Percentiles rank a stretch among this genome's conserved stretches.
phyloP scores from a whole-genome alignment of 2,888 invertebrate genomes.

The Platerodrilus igneus region DNA sequence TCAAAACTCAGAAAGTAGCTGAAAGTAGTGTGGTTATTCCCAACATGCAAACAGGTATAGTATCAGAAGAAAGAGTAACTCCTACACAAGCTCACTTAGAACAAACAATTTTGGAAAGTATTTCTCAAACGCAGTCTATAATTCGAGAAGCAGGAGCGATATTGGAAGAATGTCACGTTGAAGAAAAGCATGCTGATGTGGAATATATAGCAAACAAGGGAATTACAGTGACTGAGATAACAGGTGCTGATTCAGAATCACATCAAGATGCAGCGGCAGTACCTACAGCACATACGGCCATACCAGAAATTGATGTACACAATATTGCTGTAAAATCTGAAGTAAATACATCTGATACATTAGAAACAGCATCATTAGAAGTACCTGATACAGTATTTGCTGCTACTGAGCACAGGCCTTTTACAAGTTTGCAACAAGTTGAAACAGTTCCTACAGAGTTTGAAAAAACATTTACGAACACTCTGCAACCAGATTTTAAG shows the following conservation, averaged over 20 bases:
- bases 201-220: constrained; percentile 46
- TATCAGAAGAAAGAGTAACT: constrained; percentile 37
- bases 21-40: constrained; percentile 45
- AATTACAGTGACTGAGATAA: constrained; percentile 50
- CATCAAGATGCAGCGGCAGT: constrained; percentile 36
- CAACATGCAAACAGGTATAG: constrained; percentile 37
- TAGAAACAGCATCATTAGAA: constrained; percentile 41
- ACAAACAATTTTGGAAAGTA: constrained; percentile 47
- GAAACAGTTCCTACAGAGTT: constrained; percentile 49
- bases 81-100: constrained; percentile 48
- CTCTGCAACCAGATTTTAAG: constrained; percentile 41
- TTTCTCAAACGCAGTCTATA: constrained; percentile 45
- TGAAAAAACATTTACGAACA: constrained; percentile 42
- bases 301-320: constrained; percentile 43
- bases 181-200: constrained; percentile 45
- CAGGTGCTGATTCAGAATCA: constrained; percentile 50
- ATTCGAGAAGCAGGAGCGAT: constrained; percentile 45
- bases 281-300: constrained; percentile 42
- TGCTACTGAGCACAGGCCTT: constrained; percentile 39
- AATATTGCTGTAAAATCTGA: constrained; percentile 51
- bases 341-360: constrained; percentile 44
- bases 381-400: constrained; percentile 41
- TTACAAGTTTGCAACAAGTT: constrained; percentile 36
- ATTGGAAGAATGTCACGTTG: constrained; percentile 44
- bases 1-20: constrained; percentile 46